Conservation (phyloP, 1,140 invertebrate species). For the Drosophila aff. region DNA sequence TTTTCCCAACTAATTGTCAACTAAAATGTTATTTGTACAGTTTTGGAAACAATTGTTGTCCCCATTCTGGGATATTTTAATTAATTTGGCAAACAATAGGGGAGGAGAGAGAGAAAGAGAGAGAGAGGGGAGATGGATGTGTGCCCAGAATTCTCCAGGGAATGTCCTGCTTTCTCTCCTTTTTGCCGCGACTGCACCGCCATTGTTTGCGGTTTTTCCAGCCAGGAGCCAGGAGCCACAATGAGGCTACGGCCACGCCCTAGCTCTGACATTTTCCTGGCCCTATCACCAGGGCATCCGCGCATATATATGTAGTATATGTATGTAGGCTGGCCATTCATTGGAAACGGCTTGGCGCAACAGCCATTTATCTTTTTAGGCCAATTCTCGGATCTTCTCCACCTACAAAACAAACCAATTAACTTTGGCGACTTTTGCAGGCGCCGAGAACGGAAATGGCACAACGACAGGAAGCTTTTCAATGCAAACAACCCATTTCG, state of each 20-base stretch:
- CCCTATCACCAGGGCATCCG: conserved; percentile 2
- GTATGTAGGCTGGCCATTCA: conserved; percentile 17
- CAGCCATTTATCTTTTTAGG: conserved; percentile 50
- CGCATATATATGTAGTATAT: background rate
- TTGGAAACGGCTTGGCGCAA: conserved; percentile 9
- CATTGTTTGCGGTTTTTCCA: conserved; percentile 19
- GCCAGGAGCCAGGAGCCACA: conserved; percentile 22
- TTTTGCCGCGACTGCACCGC: conserved; percentile 23
- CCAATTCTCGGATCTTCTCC: conserved; percentile 63
- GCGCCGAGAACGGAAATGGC: conserved; percentile 54
- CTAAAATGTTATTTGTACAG: conserved; percentile 55
- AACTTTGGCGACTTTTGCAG: conserved; percentile 60
- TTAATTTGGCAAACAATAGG: conserved; percentile 61
- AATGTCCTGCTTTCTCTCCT: conserved; percentile 4
- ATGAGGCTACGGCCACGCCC: conserved; percentile 46
- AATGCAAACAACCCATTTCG: conserved; percentile 39
- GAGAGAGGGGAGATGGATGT: conserved; percentile 32
- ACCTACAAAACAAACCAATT: conserved; percentile 74
- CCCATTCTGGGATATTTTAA: conserved; percentile 50
- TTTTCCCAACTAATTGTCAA: conserved; percentile 36
- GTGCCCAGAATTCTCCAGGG: conserved; percentile 21
- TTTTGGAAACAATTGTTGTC: conserved; percentile 42
- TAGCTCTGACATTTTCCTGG: conserved; percentile 60
- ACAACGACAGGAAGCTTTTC: conserved; percentile 51
- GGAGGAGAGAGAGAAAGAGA: background rate